Conservation (phyloP, 2,113 vertebrate species). For the Ptychochromis oligacanthus region DNA sequence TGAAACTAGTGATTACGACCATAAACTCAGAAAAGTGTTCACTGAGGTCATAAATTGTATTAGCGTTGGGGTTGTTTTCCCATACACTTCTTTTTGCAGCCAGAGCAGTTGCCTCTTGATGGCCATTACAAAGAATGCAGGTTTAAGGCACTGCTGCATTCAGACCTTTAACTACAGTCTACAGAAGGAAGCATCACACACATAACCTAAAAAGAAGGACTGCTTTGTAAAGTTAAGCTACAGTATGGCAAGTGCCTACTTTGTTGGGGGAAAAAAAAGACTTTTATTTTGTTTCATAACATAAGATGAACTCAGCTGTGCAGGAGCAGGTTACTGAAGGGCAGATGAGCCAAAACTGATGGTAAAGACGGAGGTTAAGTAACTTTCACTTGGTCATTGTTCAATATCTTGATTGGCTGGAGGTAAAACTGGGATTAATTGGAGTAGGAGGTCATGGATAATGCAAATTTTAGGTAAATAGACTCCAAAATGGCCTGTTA, state of each 20-base stretch:
- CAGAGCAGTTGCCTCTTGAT: no score
- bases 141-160: no score
- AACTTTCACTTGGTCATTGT: neutral
- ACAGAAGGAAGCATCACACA: no score
- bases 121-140: no score
- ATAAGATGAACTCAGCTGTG: neutral
- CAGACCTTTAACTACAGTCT: no score
- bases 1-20: no score
- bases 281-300: neutral
- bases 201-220: no score
- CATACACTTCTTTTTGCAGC: no score
- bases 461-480: neutral
- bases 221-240: neutral
- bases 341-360: neutral
- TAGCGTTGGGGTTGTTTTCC: no score
- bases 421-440: neutral
- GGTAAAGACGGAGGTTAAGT: neutral
- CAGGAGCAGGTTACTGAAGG: no score
- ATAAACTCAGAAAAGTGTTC: no score
- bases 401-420: rapidly evolving
- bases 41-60: no score
- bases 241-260: neutral
- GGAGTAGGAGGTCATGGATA: neutral
- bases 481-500: rapidly evolving
- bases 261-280: neutral